Evolutionary conservation across 1,140 invertebrate genomes (phyloP).

Genomic region (Octopus bimaculoides): DNA sequence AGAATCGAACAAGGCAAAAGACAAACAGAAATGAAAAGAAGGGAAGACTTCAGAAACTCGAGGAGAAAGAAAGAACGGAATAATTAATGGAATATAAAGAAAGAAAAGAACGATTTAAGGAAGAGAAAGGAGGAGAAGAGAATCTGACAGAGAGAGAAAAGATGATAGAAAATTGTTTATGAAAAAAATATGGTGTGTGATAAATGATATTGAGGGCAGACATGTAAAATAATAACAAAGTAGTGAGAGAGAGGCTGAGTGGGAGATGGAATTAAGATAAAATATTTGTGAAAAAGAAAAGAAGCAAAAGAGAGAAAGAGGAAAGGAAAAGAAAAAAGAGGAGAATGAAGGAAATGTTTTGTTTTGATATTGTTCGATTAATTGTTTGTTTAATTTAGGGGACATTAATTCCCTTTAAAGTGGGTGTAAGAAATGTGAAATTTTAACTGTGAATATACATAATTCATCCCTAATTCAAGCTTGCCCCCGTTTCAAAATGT

Average conservation of each 20-base stretch:
- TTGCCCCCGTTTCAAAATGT: too few species aligned
- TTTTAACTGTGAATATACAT: too few species aligned
- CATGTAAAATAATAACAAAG: background rate
- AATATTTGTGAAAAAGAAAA: background rate
- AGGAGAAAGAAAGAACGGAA: background rate
- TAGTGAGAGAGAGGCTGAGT: background rate
- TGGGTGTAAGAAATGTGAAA: too few species aligned
- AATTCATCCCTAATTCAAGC: too few species aligned
- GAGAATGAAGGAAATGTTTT: background rate
- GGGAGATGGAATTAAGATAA: background rate
- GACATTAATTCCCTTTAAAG: too few species aligned
- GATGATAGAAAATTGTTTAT: background rate
- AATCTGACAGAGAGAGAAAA: background rate
- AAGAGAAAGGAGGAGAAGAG: background rate
- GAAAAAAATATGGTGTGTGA: background rate
- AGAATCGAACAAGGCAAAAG: background rate
- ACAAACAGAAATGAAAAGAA: background rate
- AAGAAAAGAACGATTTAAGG: background rate
- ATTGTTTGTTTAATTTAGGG: too few species aligned
- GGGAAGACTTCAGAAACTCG: background rate
- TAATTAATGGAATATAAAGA: background rate
- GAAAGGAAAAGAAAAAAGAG: background rate
- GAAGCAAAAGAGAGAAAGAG: background rate
- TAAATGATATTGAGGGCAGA: background rate
- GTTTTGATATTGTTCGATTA: too few species aligned